These are phyloP conservation scores for Takifugu ocellatus DNA, from an alignment of 2,797 vertebrate genomes.

Conservation along the genomic window DNA sequence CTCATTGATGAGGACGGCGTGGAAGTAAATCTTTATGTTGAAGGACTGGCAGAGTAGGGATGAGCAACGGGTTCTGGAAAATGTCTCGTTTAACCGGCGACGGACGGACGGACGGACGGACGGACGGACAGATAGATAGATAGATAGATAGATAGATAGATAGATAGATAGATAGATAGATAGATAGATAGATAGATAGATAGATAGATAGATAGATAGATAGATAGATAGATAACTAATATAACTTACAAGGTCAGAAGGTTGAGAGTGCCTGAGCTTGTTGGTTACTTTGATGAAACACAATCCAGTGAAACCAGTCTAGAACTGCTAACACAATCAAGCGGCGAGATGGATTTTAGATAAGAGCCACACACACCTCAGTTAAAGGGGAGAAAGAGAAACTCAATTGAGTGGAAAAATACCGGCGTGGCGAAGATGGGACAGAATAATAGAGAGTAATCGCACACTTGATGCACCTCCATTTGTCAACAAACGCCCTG, in stretches of 20 bases:
- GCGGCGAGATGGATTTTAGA: slow-evolving; percentile 1
- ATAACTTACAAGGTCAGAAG: background rate
- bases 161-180: too few species aligned
- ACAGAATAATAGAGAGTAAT: slow-evolving; percentile 5
- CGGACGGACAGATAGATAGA: too few species aligned
- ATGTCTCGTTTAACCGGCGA: too few species aligned
- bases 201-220: too few species aligned
- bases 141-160: too few species aligned
- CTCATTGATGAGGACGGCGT: slow-evolving; percentile 8
- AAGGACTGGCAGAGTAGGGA: slow-evolving; percentile 2
- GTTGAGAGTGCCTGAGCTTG: too few species aligned
- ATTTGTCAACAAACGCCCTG: background rate
- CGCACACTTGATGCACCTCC: slow-evolving; percentile 1
- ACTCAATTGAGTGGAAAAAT: slow-evolving; percentile 1
- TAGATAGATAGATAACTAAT: too few species aligned
- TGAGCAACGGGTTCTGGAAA: background rate
- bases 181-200: too few species aligned
- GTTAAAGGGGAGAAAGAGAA: background rate
- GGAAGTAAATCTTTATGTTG: background rate
- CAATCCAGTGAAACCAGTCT: background rate
- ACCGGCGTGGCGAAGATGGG: background rate
- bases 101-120: too few species aligned
- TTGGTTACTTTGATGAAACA: too few species aligned
- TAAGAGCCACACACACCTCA: slow-evolving; percentile 5
- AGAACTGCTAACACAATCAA: background rate